These are phyloP conservation scores for Temnothorax rugatulus DNA, from an alignment of 2,888 invertebrate genomes.

Conservation along the genomic window DNA sequence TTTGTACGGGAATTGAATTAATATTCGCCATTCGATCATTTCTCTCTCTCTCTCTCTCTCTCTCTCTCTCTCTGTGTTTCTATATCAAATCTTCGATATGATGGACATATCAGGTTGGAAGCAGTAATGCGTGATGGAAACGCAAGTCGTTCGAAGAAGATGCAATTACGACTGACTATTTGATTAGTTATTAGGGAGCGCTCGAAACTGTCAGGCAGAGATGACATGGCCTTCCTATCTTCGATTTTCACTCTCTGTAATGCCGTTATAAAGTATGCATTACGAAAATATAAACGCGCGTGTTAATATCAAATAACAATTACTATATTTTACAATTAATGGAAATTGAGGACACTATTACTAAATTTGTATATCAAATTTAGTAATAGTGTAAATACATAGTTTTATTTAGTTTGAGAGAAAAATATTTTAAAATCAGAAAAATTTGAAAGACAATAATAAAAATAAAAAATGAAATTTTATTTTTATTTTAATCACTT, in stretches of 20 bases:
- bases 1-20: slow-evolving; percentile 15
- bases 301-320: slow-evolving; percentile 2
- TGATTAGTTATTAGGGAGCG: slow-evolving; percentile 40
- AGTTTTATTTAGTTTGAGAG: not conserved
- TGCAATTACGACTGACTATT: slow-evolving; percentile 34
- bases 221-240: slow-evolving; percentile 23
- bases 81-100: not conserved
- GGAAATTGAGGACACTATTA: no score
- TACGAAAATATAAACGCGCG: not conserved
- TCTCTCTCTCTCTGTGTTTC: not conserved
- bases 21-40: slow-evolving; percentile 21
- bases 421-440: not conserved
- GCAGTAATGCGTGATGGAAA: slow-evolving; percentile 17
- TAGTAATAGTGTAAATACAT: not conserved
- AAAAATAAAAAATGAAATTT: slow-evolving; percentile 2
- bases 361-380: not conserved
- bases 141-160: slow-evolving; percentile 1
- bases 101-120: not conserved
- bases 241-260: slow-evolving; percentile 12
- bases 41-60: no score
- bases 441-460: not conserved
- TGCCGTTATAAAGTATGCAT: not conserved
- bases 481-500: not conserved
- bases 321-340: not conserved
- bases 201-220: slow-evolving; percentile 10